Evolutionary conservation across 1,140 invertebrate genomes (phyloP).

Genomic region (Lineus longissimus): DNA sequence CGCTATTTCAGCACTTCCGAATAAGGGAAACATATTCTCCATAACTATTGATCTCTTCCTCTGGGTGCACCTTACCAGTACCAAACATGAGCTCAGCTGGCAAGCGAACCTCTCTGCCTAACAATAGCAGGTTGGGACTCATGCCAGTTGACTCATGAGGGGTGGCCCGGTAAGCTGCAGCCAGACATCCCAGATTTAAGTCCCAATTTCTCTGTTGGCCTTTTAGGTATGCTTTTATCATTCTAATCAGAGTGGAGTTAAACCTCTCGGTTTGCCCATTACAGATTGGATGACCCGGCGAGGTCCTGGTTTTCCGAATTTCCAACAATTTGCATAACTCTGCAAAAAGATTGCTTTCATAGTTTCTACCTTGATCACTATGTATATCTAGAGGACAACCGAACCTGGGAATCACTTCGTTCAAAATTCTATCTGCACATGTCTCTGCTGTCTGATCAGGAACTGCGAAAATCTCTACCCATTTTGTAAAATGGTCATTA

Average conservation of each 20-base stretch:
- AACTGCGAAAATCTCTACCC: conserved; percentile 24
- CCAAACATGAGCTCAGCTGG: background rate
- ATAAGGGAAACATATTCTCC: too few species aligned
- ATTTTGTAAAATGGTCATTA: conserved; percentile 31
- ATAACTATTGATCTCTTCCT: too few species aligned
- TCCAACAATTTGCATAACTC: conserved; percentile 6
- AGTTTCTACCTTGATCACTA: conserved; percentile 24
- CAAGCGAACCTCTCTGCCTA: background rate
- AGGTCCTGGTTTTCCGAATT: conserved; percentile 10
- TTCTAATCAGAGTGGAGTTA: conserved; percentile 6
- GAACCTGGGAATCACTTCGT: conserved; percentile 27
- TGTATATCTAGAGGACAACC: conserved; percentile 26
- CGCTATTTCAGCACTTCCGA: too few species aligned
- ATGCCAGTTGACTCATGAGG: conserved; percentile 1
- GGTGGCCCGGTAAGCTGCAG: background rate
- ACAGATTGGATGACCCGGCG: background rate
- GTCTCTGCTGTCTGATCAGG: conserved; percentile 27
- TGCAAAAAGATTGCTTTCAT: background rate
- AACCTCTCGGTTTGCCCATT: conserved; percentile 8
- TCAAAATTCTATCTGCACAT: conserved; percentile 21
- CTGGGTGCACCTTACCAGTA: too few species aligned
- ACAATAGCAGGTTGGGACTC: background rate
- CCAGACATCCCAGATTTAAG: background rate
- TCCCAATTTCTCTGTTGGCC: conserved; percentile 1
- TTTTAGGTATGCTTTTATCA: conserved; percentile 10